phyloP scores from a whole-genome alignment of 2,888 invertebrate genomes.

The Ectemnius cavifrons region DNA sequence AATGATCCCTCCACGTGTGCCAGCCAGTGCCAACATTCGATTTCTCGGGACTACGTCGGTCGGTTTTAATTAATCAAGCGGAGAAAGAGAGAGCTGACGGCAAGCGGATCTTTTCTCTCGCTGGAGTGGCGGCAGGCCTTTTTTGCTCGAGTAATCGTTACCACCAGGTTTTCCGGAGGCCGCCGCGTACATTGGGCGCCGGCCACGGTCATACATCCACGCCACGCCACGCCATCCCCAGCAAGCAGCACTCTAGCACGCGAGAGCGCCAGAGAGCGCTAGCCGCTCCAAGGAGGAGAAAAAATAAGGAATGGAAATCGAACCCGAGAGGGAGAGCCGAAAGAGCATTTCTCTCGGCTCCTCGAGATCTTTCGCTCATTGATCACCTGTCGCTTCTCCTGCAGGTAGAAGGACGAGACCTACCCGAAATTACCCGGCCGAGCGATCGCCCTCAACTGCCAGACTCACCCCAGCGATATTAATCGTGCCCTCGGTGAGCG shows the following conservation, averaged over 20 bases:
- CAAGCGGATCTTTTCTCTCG: slow-evolving; percentile 22
- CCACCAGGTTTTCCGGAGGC: slow-evolving; percentile 32
- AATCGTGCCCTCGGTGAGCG: not conserved
- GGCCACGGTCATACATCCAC: slow-evolving; percentile 13
- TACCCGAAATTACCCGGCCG: slow-evolving; percentile 5
- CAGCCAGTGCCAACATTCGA: slow-evolving; percentile 63
- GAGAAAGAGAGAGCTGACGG: slow-evolving; percentile 17
- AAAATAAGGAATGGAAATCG: slow-evolving; percentile 51
- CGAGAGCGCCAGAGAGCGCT: slow-evolving; percentile 1
- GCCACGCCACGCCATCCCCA: not conserved
- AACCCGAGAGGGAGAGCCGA: slow-evolving; percentile 28
- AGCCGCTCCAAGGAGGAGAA: not conserved
- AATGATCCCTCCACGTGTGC: slow-evolving; percentile 52
- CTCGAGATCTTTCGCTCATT: slow-evolving; percentile 23
- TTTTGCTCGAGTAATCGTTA: slow-evolving; percentile 48
- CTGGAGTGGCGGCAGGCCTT: slow-evolving; percentile 18
- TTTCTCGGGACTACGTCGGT: slow-evolving; percentile 60
- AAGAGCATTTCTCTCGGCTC: slow-evolving; percentile 20
- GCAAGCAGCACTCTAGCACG: slow-evolving; percentile 15
- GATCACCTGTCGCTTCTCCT: slow-evolving; percentile 29
- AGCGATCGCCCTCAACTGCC: slow-evolving; percentile 2
- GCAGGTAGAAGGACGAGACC: not conserved
- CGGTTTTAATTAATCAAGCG: slow-evolving; percentile 70
- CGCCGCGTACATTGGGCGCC: slow-evolving; percentile 10
- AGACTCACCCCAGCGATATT: not conserved